Percentiles rank a stretch among this genome's conserved stretches.
These are phyloP conservation scores for Clarias gariepinus DNA, from an alignment of 2,113 vertebrate species.

Conservation along the genomic window DNA sequence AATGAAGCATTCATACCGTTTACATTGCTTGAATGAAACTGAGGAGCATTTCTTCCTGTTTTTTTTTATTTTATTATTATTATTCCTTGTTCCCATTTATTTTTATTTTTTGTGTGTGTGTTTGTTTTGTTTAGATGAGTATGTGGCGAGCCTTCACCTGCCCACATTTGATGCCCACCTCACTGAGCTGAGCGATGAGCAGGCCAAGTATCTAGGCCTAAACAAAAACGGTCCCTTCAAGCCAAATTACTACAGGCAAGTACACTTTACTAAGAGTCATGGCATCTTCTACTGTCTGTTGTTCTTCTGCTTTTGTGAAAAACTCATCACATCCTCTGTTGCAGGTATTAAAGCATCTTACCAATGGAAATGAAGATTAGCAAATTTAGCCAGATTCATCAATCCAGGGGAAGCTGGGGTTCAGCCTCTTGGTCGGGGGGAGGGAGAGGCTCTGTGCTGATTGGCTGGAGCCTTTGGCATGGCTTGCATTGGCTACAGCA, in stretches of 20 bases:
- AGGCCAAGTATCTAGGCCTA: conserved; percentile 96
- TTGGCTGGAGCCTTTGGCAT: conserved; percentile 58
- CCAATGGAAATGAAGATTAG: conserved; percentile 56
- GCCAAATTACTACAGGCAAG: conserved; percentile 97
- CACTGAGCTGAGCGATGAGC: conserved; percentile 93
- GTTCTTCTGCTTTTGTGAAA: not conserved
- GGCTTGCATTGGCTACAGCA: conserved; percentile 70
- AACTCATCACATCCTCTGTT: not conserved
- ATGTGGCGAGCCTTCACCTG: conserved; percentile 96
- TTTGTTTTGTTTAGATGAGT: conserved; percentile 81
- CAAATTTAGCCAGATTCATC: conserved; percentile 57
- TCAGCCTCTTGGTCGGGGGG: conserved; percentile 69
- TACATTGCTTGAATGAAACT: not conserved
- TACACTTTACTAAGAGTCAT: not conserved
- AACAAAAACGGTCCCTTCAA: conserved; percentile 99
- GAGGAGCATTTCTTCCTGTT: not conserved
- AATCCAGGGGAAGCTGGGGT: conserved; percentile 56
- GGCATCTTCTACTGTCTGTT: not conserved
- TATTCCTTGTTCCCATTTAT: not conserved
- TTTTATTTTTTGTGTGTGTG: not conserved
- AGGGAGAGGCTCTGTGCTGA: conserved; percentile 62
- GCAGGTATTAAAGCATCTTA: conserved; percentile 80
- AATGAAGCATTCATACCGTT: not conserved
- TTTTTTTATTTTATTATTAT: no score
- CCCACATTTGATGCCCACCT: conserved; percentile 97